phyloP scores from a whole-genome alignment of 2,113 vertebrate species.

The Corydoras sp. region DNA sequence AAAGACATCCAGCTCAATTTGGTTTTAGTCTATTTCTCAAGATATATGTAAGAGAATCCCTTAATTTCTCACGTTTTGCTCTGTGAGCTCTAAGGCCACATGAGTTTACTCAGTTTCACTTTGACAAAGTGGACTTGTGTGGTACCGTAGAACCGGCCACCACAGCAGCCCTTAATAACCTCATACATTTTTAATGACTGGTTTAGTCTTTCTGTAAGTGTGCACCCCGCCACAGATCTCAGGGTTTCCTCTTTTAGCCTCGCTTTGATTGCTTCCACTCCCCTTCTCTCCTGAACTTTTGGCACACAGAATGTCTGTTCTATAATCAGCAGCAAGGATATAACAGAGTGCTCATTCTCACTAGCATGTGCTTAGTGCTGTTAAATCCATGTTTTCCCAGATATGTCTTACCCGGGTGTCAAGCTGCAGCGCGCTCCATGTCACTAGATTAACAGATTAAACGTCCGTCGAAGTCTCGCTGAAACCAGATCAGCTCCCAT shows the following conservation, averaged over 20 bases:
- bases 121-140: conserved; percentile 12
- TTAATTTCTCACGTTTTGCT: background rate
- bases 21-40: too few species aligned
- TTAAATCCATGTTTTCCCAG: conserved; percentile 15
- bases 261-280: conserved; percentile 29
- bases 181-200: conserved; percentile 39
- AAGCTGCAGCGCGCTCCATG: conserved; percentile 3
- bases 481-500: conserved; percentile 13
- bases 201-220: conserved; percentile 5
- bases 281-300: conserved; percentile 27
- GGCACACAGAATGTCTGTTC: background rate
- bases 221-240: conserved; percentile 17
- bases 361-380: conserved; percentile 11
- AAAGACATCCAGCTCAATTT: too few species aligned
- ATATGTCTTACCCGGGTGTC: conserved; percentile 16
- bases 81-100: background rate
- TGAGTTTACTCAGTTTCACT: conserved; percentile 27
- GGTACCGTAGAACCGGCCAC: conserved; percentile 17
- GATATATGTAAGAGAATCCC: background rate
- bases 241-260: conserved; percentile 25
- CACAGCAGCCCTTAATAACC: conserved; percentile 24
- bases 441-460: conserved; percentile 30
- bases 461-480: conserved; percentile 2
- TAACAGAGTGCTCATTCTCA: conserved; percentile 21
- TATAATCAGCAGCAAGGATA: conserved; percentile 32